phyloP scores from a whole-genome alignment of 2,797 vertebrate genomes.

The Sandelia bainsii region DNA sequence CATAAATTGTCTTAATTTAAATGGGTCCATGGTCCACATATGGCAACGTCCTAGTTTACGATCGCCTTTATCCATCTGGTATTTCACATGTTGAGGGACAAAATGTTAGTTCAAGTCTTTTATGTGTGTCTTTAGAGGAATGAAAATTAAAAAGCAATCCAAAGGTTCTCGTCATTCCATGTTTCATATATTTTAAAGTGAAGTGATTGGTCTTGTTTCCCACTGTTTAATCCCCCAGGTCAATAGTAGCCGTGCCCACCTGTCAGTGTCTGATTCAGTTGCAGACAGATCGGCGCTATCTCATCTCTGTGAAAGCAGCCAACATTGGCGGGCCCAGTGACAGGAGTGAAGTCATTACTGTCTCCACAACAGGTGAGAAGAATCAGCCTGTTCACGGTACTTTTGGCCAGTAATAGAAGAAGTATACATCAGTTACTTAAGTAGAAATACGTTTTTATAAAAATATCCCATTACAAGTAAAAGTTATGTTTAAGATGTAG shows the following conservation, averaged over 20 bases:
- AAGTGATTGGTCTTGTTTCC: background rate
- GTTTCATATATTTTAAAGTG: background rate
- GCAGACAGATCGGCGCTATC: slow-evolving; percentile 85
- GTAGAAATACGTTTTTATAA: background rate
- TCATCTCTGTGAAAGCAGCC: slow-evolving; percentile 88
- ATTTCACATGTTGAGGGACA: background rate
- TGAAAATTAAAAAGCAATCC: background rate
- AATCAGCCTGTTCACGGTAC: background rate
- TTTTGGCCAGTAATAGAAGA: background rate
- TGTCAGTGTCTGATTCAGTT: slow-evolving; percentile 93
- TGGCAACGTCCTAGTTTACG: background rate
- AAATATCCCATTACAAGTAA: background rate
- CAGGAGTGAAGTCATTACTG: slow-evolving; percentile 81
- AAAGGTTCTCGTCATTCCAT: background rate
- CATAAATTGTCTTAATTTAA: background rate
- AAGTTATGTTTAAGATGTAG: background rate
- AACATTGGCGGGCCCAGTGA: slow-evolving; percentile 91
- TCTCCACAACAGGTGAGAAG: slow-evolving; percentile 89
- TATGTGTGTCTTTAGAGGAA: background rate
- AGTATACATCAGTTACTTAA: background rate
- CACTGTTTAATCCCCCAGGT: slow-evolving; percentile 77
- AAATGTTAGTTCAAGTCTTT: slow-evolving; percentile 14
- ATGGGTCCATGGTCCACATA: background rate
- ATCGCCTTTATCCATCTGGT: slow-evolving; percentile 1
- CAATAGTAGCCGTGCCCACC: slow-evolving; percentile 92